Evolutionary conservation across 2,888 invertebrate genomes (phyloP), one percentile per base, ranked within the genome.

Genomic region (Copidosoma aretas): DNA sequence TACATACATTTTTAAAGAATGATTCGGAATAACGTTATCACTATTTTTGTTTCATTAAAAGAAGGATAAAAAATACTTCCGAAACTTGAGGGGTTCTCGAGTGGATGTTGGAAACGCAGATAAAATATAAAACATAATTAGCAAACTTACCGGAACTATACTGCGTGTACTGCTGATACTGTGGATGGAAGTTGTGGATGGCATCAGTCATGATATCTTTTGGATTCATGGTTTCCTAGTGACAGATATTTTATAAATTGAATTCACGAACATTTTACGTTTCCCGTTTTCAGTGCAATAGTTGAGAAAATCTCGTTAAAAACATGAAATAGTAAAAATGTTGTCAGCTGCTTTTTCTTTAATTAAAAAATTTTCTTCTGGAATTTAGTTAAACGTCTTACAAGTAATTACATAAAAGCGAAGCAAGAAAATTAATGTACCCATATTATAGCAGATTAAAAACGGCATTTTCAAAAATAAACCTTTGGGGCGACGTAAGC

Each of bases 181-280:
- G 97, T 64, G 99, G 99, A 88, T 99, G 99, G 90, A 98, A 98
- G 87, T 98, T 98, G 86, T 98, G 98, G 87, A 98, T 97, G 83
- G 97, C 97, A 85, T 98, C 99, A 80, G 98, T 98, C 97, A 99
- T 98, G 85, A 99, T 99, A 87, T 99, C 99, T 88, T 95, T 94
- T 69, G 96, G 96, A 87, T 96, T 96, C 94, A 96, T 96, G 41
- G 96, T 96, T 90, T 96, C 96, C 94, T 95, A 83, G 5, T 78
- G 80, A 74, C 3, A 54, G 1, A 15, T 22, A 24, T 54, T 46
- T 14, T 46, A 2, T 46, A 46, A 1, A 46, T 46, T 46, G 17
- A 46, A 46, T 46, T 46, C 12, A 15, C 12, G 43, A 46, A 46
- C 12, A 14, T 46, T 46, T 32, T 32, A 32, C 32, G 32, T 8